Base-by-base conservation (phyloP, 2,113 vertebrate genomes). In the Phasianus colchicus region DNA sequence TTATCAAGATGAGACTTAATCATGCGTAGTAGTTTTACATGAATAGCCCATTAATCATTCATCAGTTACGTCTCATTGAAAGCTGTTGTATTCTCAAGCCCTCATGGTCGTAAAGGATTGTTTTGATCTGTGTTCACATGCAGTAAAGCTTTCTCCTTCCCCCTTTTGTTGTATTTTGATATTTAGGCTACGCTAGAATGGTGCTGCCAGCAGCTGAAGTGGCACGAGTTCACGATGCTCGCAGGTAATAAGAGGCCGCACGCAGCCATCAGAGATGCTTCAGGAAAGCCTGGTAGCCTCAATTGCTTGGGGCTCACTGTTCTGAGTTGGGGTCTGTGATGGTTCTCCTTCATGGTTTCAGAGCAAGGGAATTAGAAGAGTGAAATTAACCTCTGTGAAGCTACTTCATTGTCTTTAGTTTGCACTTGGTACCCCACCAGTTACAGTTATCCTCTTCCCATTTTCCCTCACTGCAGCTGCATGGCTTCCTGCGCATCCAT, bases 1-100 rank as follows among this genome's bases (percentile, higher is more conserved):
- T 93, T 91, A 92, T 95, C 87, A 88, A 93, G 82, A 88, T 91
- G 57, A 81, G 64, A 67, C 67, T 66, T 86, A 71, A 88, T 83
- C 52, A 25, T n/a, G 58, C 86, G 72, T 84, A 87, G 55, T 89
- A 47, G 25, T 88, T 88, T 32, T 82, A 52, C 47, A 27, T 38
- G 88, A 92, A 77, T 70, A 77, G 69, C 9, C 65, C 82, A 78
- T 93, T 77, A 95, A 83, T 97, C 93, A 86, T 86, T 92, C 60
- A 42, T 87, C 75, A 66, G 4, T 79, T 86, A 70, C 50, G 66
- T 34, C 64, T 89, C 65, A 79, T 13, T 77, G 82, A n/a, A 92
- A 85, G 61, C 86, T 3, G 8, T 50, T 90, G 50, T 80, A 8
- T 40, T 64, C 60, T 90, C 25, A 30, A 78, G 42, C 20, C 63